Conservation (phyloP, 1,140 invertebrate genomes). For the Drosophila pseudoobscura region DNA sequence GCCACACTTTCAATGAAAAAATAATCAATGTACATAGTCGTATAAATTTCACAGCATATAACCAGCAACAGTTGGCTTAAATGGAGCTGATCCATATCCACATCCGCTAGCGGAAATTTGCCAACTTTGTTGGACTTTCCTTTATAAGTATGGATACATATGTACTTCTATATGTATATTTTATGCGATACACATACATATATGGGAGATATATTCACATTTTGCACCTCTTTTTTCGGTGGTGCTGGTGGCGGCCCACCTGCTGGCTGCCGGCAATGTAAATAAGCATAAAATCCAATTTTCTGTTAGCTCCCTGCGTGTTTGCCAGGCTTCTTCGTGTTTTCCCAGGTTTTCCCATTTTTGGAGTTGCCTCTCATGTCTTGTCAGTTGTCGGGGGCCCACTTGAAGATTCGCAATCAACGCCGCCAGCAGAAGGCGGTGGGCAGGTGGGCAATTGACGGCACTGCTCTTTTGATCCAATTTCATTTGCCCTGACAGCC, state of each 20-base stretch:
- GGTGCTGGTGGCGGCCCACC: conserved; percentile 11
- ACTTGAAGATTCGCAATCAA: conserved; percentile 70
- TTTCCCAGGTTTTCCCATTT: conserved; percentile 3
- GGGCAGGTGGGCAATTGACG: conserved; percentile 60
- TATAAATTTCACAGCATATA: conserved; percentile 41
- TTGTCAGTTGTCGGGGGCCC: conserved; percentile 3
- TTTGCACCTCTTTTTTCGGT: neutral
- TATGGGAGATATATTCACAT: neutral
- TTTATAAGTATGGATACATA: conserved; percentile 21
- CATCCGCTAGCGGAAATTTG: conserved; percentile 14
- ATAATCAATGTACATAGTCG: conserved; percentile 35
- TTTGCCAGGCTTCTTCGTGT: conserved; percentile 28
- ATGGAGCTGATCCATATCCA: conserved; percentile 22
- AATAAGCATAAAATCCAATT: conserved; percentile 79
- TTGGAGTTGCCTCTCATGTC: conserved; percentile 24
- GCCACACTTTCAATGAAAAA: conserved; percentile 11
- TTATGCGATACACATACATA: conserved; percentile 9
- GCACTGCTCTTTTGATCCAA: conserved; percentile 71
- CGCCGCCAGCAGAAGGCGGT: conserved; percentile 42
- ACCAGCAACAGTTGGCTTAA: conserved; percentile 50
- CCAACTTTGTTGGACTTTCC: conserved; percentile 33
- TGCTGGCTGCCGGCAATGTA: conserved; percentile 52
- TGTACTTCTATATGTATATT: neutral
- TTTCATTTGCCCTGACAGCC: conserved; percentile 51
- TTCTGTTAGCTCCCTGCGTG: conserved; percentile 49